These are phyloP conservation scores for Anoplolepis gracilipes DNA, from an alignment of 1,140 invertebrate genomes.

Conservation along the genomic window DNA sequence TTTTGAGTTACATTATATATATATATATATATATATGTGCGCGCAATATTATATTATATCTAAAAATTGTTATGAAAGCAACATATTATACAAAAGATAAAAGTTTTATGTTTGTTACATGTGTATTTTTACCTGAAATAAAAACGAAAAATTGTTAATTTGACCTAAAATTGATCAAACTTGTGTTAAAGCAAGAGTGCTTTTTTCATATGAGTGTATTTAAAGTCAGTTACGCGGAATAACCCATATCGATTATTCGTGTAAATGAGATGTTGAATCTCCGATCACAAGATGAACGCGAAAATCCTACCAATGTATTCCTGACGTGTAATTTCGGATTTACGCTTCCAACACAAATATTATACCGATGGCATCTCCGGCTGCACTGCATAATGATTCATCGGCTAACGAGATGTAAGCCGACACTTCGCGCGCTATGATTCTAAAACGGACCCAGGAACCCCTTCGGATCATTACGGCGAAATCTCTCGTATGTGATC, in stretches of 20 bases:
- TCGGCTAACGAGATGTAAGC: slow-evolving; percentile 61
- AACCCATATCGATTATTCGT: background rate
- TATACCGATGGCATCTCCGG: slow-evolving; percentile 17
- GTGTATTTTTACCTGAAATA: background rate
- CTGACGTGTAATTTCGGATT: background rate
- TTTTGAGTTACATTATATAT: background rate
- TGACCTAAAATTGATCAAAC: background rate
- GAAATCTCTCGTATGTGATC: slow-evolving; percentile 46
- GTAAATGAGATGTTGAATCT: background rate
- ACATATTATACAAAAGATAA: background rate
- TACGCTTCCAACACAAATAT: background rate
- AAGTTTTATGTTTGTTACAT: background rate
- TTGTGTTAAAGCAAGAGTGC: background rate
- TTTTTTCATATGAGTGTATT: background rate
- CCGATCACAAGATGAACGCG: background rate
- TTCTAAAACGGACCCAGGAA: slow-evolving; percentile 20
- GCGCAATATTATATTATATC: background rate
- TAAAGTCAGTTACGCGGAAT: background rate
- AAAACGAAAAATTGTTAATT: background rate
- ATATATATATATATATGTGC: background rate
- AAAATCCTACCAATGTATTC: background rate
- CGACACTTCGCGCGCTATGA: slow-evolving; percentile 24
- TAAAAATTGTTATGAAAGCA: background rate
- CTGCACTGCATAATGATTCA: slow-evolving; percentile 23
- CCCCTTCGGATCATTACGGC: slow-evolving; percentile 34